Conservation (phyloP, 2,113 vertebrate species). For the Upupa epops region DNA sequence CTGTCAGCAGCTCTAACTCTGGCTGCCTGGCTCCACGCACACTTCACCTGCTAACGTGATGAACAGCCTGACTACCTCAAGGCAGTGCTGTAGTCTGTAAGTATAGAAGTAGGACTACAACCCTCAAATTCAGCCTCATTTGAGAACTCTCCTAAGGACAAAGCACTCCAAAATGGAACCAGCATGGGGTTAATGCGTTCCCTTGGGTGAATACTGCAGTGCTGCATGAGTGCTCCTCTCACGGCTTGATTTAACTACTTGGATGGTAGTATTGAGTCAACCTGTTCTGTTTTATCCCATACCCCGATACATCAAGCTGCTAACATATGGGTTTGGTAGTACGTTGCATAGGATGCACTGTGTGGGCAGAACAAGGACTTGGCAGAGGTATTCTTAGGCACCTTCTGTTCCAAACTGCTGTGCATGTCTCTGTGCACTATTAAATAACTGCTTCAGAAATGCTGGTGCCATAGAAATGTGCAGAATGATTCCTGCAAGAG, state of each 20-base stretch:
- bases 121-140: neutral
- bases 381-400: slow-evolving; percentile 45
- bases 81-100: neutral
- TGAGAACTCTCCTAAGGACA: neutral
- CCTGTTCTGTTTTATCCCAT: slow-evolving; percentile 10
- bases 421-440: neutral
- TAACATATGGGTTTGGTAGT: slow-evolving; percentile 5
- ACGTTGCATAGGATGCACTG: neutral
- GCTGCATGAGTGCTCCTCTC: neutral
- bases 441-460: slow-evolving; percentile 7
- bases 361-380: slow-evolving; percentile 50
- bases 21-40: neutral
- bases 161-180: neutral
- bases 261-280: neutral
- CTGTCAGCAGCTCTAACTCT: neutral
- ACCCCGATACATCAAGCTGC: neutral
- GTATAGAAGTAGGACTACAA: neutral
- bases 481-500: neutral
- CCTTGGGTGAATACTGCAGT: neutral
- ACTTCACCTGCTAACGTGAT: neutral
- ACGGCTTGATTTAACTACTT: neutral
- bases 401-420: slow-evolving; percentile 38
- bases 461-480: neutral
- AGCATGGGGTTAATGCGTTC: neutral
- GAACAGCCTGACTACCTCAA: neutral